Evolutionary conservation across 2,888 invertebrate species (phyloP).

Genomic region (Ceratothoa steindachneri): DNA sequence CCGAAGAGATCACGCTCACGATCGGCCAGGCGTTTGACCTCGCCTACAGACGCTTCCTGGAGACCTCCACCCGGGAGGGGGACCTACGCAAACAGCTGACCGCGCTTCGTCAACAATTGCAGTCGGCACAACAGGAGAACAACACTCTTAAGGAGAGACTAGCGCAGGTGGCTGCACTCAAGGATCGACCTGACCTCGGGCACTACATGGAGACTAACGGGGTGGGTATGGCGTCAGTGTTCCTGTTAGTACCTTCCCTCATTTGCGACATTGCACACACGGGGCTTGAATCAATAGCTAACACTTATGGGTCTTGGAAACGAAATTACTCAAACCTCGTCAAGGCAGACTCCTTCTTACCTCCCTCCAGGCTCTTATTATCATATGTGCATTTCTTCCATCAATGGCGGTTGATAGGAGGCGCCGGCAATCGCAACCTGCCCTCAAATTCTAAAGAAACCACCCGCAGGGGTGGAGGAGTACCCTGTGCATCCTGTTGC

Average conservation of each 20-base stretch:
- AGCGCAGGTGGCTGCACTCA: conserved; percentile 57
- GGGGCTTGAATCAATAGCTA: too few species aligned
- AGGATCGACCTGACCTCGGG: conserved; percentile 50
- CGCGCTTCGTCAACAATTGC: conserved; percentile 77
- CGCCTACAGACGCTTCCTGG: conserved; percentile 87
- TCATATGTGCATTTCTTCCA: too few species aligned
- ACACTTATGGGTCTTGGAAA: too few species aligned
- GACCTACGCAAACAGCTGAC: conserved; percentile 75
- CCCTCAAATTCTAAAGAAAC: too few species aligned
- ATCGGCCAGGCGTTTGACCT: conserved; percentile 98
- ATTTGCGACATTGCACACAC: background rate
- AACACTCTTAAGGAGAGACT: conserved; percentile 72
- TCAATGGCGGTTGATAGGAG: too few species aligned
- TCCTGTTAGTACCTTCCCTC: background rate
- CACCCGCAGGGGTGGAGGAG: too few species aligned
- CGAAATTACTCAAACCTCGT: too few species aligned
- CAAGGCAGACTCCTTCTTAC: too few species aligned
- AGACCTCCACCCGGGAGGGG: conserved; percentile 81
- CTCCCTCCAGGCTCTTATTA: too few species aligned
- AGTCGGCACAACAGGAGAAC: conserved; percentile 80
- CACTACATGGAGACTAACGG: conserved; percentile 52
- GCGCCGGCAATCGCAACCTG: too few species aligned
- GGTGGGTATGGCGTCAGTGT: conserved; percentile 48
- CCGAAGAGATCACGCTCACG: conserved; percentile 94
- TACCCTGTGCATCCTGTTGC: too few species aligned